Evolutionary conservation across 2,888 invertebrate species (phyloP), one percentile per base, ranked within the genome.

Genomic region (Balanococcus diminutus): DNA sequence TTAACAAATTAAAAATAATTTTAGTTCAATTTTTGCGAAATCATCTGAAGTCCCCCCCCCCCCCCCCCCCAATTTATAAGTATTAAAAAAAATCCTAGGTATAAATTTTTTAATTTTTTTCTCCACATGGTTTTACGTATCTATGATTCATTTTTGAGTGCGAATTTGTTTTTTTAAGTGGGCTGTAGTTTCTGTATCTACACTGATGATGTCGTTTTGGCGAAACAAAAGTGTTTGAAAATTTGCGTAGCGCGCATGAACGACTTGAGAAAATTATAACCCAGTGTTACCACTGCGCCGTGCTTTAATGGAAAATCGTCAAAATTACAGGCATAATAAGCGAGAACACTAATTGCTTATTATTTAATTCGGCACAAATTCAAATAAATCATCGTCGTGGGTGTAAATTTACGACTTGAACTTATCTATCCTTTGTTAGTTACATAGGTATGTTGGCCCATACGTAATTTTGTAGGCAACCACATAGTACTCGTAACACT

Each of bases 111-210:
- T 22, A 36, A 36, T 79, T 79, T 79, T 75, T 75, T 75, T 31
- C 8, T 36, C 8, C 56, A 22, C 4, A 79, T 8, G 36, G 36
- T 11, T 79, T 36, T 79, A 79, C 28, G 19, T 19, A 36, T 79
- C 16, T 79, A n/a, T n/a, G 75, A 79, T 79, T 79, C 19, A 22
- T n/a, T 79, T 79, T 79, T 79, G 19, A 36, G 36, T 36, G 75
- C 32, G 75, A 79, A 79, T 79, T 79, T 79, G 32, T 36, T 79
- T 32, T n/a, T 79, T 79, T 3, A 79, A 79, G 75, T 79, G 75
- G 36, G 75, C 16, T 79, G 36, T 36, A 11, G 36, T 32, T 79
- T 79, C 32, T 36, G 28, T 79, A 36, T 19, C 75, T n/a, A 6
- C 56, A 56, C 56, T 22, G 19, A 56, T 36, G 75, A 36, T 36